Conservation (phyloP, 2,888 invertebrate genomes). For the Sphaerophoria taeniata region DNA sequence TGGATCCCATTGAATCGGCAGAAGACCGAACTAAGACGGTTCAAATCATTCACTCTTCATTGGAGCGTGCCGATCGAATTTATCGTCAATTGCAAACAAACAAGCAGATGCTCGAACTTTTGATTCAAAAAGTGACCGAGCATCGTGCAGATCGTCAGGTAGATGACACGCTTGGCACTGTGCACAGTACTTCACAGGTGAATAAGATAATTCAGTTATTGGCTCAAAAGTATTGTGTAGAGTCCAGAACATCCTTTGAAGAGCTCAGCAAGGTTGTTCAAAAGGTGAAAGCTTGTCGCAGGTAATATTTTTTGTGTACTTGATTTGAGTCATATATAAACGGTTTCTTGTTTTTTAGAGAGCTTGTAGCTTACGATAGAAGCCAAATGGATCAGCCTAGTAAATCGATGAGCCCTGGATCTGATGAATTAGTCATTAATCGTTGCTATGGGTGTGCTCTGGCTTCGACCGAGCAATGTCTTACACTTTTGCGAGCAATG, state of each 20-base stretch:
- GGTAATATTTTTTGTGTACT: conserved; percentile 80
- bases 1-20: conserved; percentile 98
- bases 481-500: conserved; percentile 94
- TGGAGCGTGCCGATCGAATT: conserved; percentile 97
- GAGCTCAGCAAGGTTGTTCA: conserved; percentile 95
- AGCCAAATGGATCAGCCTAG: conserved; percentile 86
- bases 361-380: conserved; percentile 95
- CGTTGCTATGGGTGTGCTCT: conserved; percentile 95
- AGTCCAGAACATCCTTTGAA: conserved; percentile 97
- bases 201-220: conserved; percentile 96
- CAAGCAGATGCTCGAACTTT: conserved; percentile 93
- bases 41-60: conserved; percentile 92
- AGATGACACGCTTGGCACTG: conserved; percentile 84
- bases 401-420: conserved; percentile 75
- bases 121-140: conserved; percentile 94
- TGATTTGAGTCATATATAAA: neutral
- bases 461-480: conserved; percentile 96
- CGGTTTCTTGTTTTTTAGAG: conserved; percentile 83
- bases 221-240: conserved; percentile 97
- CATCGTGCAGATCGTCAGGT: conserved; percentile 88
- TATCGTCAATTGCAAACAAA: conserved; percentile 95
- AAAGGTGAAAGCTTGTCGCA: conserved; percentile 94
- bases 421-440: conserved; percentile 83
- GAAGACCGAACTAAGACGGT: conserved; percentile 98
- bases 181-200: conserved; percentile 86